Conservation (phyloP, 2,113 vertebrate genomes). For the Anguilla rostrata region DNA sequence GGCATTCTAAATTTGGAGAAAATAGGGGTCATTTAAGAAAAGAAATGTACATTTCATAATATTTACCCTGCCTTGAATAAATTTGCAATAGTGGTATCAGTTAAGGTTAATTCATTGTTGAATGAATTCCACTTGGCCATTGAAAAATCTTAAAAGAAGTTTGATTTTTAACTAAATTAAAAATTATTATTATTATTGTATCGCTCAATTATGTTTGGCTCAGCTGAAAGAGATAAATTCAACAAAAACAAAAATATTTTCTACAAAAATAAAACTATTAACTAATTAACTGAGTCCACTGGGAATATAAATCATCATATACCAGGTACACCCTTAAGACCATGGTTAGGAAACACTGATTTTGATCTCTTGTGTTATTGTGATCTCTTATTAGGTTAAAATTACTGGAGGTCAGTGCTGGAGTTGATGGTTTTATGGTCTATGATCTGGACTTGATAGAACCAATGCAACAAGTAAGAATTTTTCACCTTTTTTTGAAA, state of each 20-base stretch:
- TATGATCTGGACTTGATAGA: constrained; percentile 73
- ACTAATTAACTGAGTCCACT: neutral
- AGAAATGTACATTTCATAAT: too few relatives aligned
- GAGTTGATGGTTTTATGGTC: constrained; percentile 81
- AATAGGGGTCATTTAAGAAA: too few relatives aligned
- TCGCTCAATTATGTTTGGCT: neutral
- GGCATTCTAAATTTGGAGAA: too few relatives aligned
- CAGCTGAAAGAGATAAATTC: neutral
- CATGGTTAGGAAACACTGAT: neutral
- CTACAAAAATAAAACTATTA: too few relatives aligned
- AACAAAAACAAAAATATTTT: neutral
- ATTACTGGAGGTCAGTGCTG: constrained; percentile 74
- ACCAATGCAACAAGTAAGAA: constrained; percentile 71
- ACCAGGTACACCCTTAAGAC: neutral
- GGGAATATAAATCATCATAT: neutral
- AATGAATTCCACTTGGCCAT: too few relatives aligned
- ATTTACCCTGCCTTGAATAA: too few relatives aligned
- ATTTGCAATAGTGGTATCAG: too few relatives aligned
- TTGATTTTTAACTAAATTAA: too few relatives aligned
- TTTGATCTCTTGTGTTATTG: neutral
- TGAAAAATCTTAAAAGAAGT: too few relatives aligned
- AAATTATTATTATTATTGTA: too few relatives aligned
- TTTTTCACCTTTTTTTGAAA: neutral
- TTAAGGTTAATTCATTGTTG: too few relatives aligned
- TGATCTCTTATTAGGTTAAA: constrained; percentile 66